Evolutionary conservation across 1,140 invertebrate species (phyloP).

Genomic region (Heliconius eleuchia): DNA sequence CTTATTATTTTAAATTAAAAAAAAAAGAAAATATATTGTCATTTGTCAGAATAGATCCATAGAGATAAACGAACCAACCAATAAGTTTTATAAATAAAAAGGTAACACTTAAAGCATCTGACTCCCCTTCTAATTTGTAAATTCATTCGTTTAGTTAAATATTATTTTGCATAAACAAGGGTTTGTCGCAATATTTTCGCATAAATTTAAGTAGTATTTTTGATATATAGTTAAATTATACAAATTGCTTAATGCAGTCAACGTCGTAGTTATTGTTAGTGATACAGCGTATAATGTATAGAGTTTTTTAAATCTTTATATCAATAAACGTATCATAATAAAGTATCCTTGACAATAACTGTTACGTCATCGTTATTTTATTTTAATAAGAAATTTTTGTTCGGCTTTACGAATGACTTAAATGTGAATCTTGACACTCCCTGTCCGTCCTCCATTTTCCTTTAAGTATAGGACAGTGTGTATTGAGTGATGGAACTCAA

Average conservation of each 20-base stretch:
- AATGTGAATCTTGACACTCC: too few relatives aligned
- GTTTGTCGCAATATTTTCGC: conserved; percentile 51
- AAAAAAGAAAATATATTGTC: too few relatives aligned
- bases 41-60: too few relatives aligned
- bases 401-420: too few relatives aligned
- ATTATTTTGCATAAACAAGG: conserved; percentile 72
- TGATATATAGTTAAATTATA: conserved; percentile 71
- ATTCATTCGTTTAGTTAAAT: conserved; percentile 28
- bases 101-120: neutral
- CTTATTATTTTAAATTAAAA: too few relatives aligned
- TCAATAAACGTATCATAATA: neutral
- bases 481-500: too few relatives aligned
- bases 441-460: too few relatives aligned
- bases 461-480: too few relatives aligned
- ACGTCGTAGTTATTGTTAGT: conserved; percentile 47
- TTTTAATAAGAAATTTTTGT: too few relatives aligned
- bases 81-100: too few relatives aligned
- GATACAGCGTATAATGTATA: conserved; percentile 54
- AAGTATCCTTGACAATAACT: neutral
- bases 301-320: conserved; percentile 42
- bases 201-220: conserved; percentile 44
- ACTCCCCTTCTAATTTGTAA: conserved; percentile 23
- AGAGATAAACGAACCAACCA: too few relatives aligned
- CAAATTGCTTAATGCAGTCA: conserved; percentile 55
- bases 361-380: too few relatives aligned